A percentile compares a stretch with the other conserved stretches of the same genome.
Conservation (phyloP, 2,113 vertebrate species). For the Tretioscincus oriximinensis region DNA sequence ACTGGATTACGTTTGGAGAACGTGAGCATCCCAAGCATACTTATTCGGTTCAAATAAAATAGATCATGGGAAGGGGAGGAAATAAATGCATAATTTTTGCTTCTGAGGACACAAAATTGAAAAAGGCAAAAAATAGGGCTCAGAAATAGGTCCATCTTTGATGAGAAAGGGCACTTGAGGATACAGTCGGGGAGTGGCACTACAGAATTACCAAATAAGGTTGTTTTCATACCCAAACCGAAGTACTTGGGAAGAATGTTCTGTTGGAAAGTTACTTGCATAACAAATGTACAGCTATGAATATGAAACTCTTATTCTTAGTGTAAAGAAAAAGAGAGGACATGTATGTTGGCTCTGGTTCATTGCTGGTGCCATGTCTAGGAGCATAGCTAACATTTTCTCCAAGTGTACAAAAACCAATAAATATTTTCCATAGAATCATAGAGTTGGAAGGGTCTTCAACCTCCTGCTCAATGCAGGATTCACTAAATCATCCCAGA, state of each 20-base stretch:
- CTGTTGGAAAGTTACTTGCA: neutral
- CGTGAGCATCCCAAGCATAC: constrained; percentile 9
- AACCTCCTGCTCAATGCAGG: too few species aligned
- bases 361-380: too few species aligned
- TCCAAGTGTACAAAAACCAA: too few species aligned
- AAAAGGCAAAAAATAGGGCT: neutral
- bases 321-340: too few species aligned
- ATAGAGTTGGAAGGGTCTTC: too few species aligned
- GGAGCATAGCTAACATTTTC: too few species aligned
- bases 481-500: too few species aligned
- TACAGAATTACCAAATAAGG: neutral
- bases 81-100: neutral
- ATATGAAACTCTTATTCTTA: neutral
- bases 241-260: neutral
- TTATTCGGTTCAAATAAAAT: constrained; percentile 35
- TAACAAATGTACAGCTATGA: too few species aligned
- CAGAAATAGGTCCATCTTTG: neutral
- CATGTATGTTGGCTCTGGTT: too few species aligned
- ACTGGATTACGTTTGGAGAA: constrained; percentile 41
- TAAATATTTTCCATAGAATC: too few species aligned
- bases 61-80: constrained; percentile 15
- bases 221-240: neutral
- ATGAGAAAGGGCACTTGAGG: constrained; percentile 30
- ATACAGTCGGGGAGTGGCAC: neutral
- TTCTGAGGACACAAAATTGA: neutral